These are phyloP conservation scores for Caenorhabditis parvicauda DNA, from an alignment of 2,888 invertebrate genomes.

Conservation along the genomic window DNA sequence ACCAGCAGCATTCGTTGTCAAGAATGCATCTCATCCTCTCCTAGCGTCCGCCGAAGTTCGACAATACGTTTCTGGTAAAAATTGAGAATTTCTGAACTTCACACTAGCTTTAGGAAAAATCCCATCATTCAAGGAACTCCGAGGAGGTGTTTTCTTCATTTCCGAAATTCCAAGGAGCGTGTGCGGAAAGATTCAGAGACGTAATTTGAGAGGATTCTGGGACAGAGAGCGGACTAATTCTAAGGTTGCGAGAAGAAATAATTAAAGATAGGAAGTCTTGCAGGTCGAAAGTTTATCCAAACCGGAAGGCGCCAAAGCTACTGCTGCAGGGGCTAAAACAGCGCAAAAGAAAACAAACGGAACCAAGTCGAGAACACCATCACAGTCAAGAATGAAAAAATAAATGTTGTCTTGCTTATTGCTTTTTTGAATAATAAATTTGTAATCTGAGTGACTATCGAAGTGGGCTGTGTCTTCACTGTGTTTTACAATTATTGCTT, in stretches of 20 bases:
- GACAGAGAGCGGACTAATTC: conserved; percentile 50
- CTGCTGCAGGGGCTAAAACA: conserved; percentile 13
- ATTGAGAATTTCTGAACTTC: not conserved
- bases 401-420: too few species aligned
- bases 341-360: conserved; percentile 30
- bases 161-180: conserved; percentile 56
- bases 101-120: conserved; percentile 48
- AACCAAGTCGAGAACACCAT: conserved; percentile 12
- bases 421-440: too few species aligned
- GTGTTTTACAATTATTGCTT: too few species aligned
- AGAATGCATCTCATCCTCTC: conserved; percentile 35
- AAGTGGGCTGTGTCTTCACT: too few species aligned
- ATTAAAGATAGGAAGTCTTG: not conserved
- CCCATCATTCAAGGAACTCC: conserved; percentile 55
- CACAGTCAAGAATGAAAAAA: too few species aligned
- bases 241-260: conserved; percentile 18
- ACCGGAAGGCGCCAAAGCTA: conserved; percentile 17
- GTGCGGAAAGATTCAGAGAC: conserved; percentile 51
- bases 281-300: conserved; percentile 25
- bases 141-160: conserved; percentile 59
- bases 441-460: too few species aligned
- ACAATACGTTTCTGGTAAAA: conserved; percentile 48
- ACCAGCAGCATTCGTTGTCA: conserved; percentile 58
- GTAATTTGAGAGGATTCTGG: conserved; percentile 52
- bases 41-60: conserved; percentile 55